phyloP scores from a whole-genome alignment of 1,140 invertebrate genomes.

The Frieseomelitta varia region DNA sequence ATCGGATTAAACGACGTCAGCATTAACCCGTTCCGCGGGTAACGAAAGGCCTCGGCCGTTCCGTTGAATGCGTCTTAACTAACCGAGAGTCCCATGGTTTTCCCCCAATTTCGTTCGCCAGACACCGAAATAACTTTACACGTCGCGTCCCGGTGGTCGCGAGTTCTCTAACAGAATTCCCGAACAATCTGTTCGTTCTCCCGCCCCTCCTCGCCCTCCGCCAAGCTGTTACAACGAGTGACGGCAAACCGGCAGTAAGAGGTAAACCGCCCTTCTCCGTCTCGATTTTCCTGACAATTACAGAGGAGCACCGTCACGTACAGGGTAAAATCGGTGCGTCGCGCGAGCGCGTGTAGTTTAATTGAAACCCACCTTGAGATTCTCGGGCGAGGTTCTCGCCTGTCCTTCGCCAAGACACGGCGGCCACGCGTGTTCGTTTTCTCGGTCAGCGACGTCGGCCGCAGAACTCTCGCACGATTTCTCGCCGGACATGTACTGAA shows the following conservation, averaged over 20 bases:
- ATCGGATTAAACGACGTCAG: not conserved
- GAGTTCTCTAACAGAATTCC: constrained; percentile 36
- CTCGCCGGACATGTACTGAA: constrained; percentile 64
- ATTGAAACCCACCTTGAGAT: constrained; percentile 68
- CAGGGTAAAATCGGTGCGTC: not conserved
- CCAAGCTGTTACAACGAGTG: constrained; percentile 16
- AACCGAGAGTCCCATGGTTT: constrained; percentile 27
- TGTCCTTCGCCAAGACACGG: constrained; percentile 18
- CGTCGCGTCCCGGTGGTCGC: constrained; percentile 22
- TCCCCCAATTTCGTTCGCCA: constrained; percentile 28
- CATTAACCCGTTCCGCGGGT: not conserved
- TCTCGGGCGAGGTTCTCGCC: constrained; percentile 52
- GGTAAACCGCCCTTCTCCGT: constrained; percentile 13
- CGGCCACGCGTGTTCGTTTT: constrained; percentile 33
- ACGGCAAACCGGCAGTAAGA: not conserved
- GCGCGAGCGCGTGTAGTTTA: not conserved
- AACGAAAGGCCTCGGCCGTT: no score
- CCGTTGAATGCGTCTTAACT: constrained; percentile 43
- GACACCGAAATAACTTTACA: constrained; percentile 39
- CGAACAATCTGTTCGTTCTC: constrained; percentile 22
- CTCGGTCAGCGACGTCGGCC: constrained; percentile 37
- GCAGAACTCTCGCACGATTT: constrained; percentile 39
- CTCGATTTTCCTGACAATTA: constrained; percentile 41
- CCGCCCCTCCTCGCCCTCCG: no score
- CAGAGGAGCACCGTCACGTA: not conserved